These are phyloP conservation scores for Cantharis rufa DNA, from an alignment of 2,888 invertebrate genomes.

Conservation along the genomic window DNA sequence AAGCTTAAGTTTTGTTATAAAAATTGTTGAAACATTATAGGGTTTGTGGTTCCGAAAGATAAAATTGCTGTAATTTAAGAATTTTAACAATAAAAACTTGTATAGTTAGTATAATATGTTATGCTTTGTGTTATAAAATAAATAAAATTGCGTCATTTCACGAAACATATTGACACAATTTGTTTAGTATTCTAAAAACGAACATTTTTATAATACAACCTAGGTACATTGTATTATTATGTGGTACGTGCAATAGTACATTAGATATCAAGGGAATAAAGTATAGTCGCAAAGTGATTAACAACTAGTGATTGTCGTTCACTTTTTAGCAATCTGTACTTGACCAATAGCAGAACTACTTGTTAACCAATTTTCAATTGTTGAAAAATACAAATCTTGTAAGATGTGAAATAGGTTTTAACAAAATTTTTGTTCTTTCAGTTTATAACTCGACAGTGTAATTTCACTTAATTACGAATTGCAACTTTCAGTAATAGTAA, in stretches of 20 bases:
- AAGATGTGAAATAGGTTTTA: no score
- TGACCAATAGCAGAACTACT: no score
- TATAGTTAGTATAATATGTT: not conserved
- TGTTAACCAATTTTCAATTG: no score
- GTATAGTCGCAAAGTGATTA: no score
- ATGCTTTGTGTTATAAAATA: not conserved
- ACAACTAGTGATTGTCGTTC: no score
- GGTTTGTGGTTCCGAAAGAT: conserved; percentile 1
- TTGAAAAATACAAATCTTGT: no score
- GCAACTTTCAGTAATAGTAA: not conserved
- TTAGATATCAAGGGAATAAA: no score
- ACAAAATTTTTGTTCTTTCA: no score
- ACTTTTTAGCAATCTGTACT: no score
- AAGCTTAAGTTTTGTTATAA: not conserved
- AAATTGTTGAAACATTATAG: not conserved
- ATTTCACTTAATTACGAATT: not conserved
- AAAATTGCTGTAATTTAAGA: conserved; percentile 1
- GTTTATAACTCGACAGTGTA: no score
- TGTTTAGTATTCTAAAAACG: not conserved
- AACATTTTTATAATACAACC: no score
- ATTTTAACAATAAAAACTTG: conserved; percentile 3
- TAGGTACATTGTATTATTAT: not conserved
- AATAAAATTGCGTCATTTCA: not conserved
- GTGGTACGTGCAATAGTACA: not conserved
- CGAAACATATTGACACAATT: not conserved